Base-by-base conservation (phyloP, 2,113 vertebrate genomes). In the Gasterosteus aculeatus region DNA sequence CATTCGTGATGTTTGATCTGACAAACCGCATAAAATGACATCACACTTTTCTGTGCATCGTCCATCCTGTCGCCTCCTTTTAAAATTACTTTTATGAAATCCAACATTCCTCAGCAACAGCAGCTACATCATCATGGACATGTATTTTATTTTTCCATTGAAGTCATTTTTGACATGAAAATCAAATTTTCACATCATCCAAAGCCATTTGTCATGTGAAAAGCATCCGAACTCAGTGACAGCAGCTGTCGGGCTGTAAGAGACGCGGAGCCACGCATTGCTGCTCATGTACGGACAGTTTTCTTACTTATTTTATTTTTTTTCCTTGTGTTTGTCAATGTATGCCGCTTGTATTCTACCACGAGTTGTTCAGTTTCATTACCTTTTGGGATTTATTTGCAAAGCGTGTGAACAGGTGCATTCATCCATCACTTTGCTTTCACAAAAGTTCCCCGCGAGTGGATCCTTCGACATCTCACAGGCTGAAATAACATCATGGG, bases 211-310 rank as follows among this genome's bases (percentile, higher is more conserved):
- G 95, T 95, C 92, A 90, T 94, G 90, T 95, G 92, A 92, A 77
- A 83, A 93, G 91, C 90, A 93, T 91, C 91, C 93, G 81, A 82
- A 80, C 62, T 74, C n/a, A 26, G 67, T 67, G 4, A 16, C 11
- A 61, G 22, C 26, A 83, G 19, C 49, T 73, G 68, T 69, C 44
- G 70, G 93, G 93, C 94, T 95, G 94, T 94, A 61, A 93, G 89
- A 94, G 91, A 90, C 95, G 92, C 94, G 90, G 92, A 94, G 89
- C 91, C 95, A 93, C 95, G 95, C 96, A 96, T 26, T 98, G 97
- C 96, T 97, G 96, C 96, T 95, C 97, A 95, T 98, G 96, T 94
- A 92, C 0, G 94, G 95, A 87, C 51, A 84, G 80, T 87, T 68
- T 72, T 62, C 85, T 53, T 64, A 39, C 90, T 93, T 91, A 5